Conservation (phyloP, 1,140 invertebrate species). For the Trichonephila clavata region DNA sequence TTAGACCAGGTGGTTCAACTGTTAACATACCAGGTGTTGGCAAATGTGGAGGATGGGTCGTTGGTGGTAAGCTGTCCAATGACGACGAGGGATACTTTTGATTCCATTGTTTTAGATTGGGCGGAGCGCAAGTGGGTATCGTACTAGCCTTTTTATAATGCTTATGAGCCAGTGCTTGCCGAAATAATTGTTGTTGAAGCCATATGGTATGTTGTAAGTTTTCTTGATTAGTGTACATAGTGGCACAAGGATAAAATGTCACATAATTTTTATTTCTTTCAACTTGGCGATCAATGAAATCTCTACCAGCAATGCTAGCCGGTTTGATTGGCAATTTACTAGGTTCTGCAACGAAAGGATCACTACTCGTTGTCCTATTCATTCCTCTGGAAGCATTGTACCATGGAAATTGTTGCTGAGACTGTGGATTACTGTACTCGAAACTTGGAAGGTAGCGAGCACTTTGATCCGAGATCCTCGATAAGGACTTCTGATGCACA, state of each 20-base stretch:
- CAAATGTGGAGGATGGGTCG: background rate
- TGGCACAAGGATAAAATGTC: constrained; percentile 81
- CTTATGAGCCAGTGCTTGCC: constrained; percentile 82
- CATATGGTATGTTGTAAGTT: constrained; percentile 88
- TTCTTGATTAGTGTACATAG: constrained; percentile 88
- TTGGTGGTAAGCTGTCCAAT: constrained; percentile 57
- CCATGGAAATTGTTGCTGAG: constrained; percentile 66
- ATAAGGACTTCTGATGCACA: constrained; percentile 54
- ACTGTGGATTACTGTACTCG: constrained; percentile 51
- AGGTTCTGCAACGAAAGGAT: constrained; percentile 49
- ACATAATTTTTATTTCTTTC: constrained; percentile 79
- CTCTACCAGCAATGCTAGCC: constrained; percentile 52
- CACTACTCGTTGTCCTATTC: constrained; percentile 51
- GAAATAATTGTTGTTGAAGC: constrained; percentile 87
- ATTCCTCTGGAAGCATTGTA: constrained; percentile 35
- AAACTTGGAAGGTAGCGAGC: constrained; percentile 46
- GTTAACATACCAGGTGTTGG: constrained; percentile 5
- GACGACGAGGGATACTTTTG: constrained; percentile 63
- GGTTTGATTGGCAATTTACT: constrained; percentile 53
- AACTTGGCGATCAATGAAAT: constrained; percentile 60
- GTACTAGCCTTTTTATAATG: constrained; percentile 78
- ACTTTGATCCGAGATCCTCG: constrained; percentile 58
- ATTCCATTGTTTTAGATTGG: constrained; percentile 57
- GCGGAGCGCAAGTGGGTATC: constrained; percentile 58
- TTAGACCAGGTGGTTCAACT: background rate